A percentile compares a stretch with the other conserved stretches of the same genome.
Evolutionary conservation across 2,888 invertebrate genomes (phyloP).

Genomic region (Cryptosula pallasiana): DNA sequence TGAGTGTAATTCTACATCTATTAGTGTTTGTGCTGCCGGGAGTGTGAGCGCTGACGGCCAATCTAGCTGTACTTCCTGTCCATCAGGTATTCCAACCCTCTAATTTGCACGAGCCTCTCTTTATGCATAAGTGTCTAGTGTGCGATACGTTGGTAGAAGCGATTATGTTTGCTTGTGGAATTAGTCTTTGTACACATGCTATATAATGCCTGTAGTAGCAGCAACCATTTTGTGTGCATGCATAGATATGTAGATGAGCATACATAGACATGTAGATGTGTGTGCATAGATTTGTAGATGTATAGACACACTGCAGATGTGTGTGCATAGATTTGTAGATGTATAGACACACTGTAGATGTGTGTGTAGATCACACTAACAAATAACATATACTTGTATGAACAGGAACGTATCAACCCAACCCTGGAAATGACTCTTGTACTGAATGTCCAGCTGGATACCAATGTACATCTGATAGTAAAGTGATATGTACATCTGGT

Average conservation of each 20-base stretch:
- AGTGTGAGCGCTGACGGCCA: constrained; percentile 35
- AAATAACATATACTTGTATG: neutral
- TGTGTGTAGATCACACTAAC: too few relatives aligned
- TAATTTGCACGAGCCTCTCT: neutral
- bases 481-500: neutral
- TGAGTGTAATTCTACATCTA: constrained; percentile 31
- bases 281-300: too few relatives aligned
- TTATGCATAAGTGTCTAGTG: too few relatives aligned
- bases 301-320: too few relatives aligned
- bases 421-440: constrained; percentile 29
- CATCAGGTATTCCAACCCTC: neutral
- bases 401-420: neutral
- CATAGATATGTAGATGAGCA: too few relatives aligned
- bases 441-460: constrained; percentile 35
- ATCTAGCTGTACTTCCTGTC: constrained; percentile 34
- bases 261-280: too few relatives aligned
- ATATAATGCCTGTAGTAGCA: neutral
- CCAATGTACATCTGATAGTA: constrained; percentile 32
- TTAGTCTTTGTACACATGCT: neutral
- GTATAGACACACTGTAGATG: too few relatives aligned
- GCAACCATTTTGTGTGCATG: too few relatives aligned
- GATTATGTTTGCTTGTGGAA: neutral
- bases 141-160: neutral
- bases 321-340: too few relatives aligned
- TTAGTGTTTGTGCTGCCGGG: constrained; percentile 34